Conservation (phyloP, 2,113 vertebrate genomes). For the Hydropotes inermis region DNA sequence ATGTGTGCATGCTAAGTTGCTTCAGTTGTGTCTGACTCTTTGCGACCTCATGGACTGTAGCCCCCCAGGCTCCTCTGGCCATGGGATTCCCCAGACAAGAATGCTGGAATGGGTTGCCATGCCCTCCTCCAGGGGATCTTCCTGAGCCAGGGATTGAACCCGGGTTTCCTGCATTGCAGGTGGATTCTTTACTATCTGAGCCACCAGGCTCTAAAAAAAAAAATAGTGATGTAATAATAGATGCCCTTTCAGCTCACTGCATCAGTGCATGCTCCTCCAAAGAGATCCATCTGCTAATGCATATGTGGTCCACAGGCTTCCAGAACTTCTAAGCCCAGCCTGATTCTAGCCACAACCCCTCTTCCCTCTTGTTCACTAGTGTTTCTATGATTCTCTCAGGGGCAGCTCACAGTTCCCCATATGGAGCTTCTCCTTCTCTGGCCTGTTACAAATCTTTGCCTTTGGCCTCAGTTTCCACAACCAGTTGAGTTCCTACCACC, state of each 20-base stretch:
- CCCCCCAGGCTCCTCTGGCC: neutral
- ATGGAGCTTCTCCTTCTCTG: neutral
- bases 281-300: neutral
- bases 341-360: neutral
- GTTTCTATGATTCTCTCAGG: neutral
- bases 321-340: neutral
- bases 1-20: rapidly evolving
- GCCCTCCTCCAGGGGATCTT: neutral
- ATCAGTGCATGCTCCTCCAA: too few species aligned
- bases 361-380: too few species aligned
- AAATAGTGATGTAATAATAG: neutral
- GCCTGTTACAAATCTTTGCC: neutral
- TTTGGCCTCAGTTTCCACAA: neutral
- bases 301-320: neutral
- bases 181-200: neutral
- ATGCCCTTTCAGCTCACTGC: neutral
- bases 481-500: neutral
- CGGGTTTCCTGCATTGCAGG: neutral
- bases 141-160: neutral
- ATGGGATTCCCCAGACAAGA: neutral
- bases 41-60: neutral
- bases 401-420: neutral
- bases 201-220: neutral
- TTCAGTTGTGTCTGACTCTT: neutral
- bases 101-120: neutral